A percentile compares a stretch with the other conserved stretches of the same genome.
phyloP scores from a whole-genome alignment of 2,888 invertebrate species.

The Cremastobaeus sp. region DNA sequence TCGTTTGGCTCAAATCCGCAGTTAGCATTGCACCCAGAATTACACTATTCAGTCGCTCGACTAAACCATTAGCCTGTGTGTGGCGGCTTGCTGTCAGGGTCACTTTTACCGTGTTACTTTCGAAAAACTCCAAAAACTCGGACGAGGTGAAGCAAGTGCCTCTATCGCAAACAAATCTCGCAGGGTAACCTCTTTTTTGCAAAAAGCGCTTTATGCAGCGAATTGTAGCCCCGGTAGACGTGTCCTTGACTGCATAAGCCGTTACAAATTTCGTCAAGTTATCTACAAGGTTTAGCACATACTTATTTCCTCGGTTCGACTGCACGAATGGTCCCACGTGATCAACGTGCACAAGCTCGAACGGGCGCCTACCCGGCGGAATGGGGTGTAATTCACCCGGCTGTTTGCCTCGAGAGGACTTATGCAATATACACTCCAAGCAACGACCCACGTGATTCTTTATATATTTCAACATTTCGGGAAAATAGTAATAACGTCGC shows the following conservation, averaged over 20 bases:
- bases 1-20: not conserved
- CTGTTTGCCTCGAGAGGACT: conserved; percentile 34
- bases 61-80: conserved; percentile 45
- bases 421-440: conserved; percentile 4
- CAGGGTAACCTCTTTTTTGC: conserved; percentile 41
- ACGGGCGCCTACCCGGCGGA: conserved; percentile 44
- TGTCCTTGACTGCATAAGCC: conserved; percentile 53
- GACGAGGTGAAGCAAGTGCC: conserved; percentile 56
- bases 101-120: conserved; percentile 27
- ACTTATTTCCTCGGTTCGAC: not conserved
- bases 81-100: conserved; percentile 28
- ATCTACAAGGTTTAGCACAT: conserved; percentile 60
- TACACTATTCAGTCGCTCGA: conserved; percentile 38
- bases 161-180: conserved; percentile 48
- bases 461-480: not conserved
- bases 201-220: conserved; percentile 39
- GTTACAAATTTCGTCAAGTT: conserved; percentile 60
- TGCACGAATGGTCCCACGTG: not conserved
- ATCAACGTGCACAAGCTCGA: not conserved
- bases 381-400: conserved; percentile 55
- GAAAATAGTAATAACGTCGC: conserved; percentile 3
- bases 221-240: conserved; percentile 6
- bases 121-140: conserved; percentile 45
- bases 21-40: conserved; percentile 25
- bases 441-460: conserved; percentile 7